phyloP scores from a whole-genome alignment of 2,888 invertebrate genomes.

The Lasioglossum villosulum region DNA sequence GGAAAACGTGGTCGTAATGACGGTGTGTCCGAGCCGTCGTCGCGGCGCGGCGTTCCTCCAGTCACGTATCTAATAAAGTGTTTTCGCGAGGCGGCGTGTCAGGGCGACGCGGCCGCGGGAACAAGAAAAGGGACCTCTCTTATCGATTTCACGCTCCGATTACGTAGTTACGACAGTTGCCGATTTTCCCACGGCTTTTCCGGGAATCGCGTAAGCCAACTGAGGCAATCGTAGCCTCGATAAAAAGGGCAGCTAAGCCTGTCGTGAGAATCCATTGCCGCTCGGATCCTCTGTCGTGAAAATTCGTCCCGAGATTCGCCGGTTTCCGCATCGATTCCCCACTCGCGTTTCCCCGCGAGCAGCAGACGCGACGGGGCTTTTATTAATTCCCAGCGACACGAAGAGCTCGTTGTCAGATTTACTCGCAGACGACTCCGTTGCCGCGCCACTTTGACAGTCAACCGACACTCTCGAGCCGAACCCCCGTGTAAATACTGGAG shows the following conservation, averaged over 20 bases:
- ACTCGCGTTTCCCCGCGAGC: not conserved
- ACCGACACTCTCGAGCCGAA: not conserved
- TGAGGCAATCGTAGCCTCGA: slow-evolving; percentile 38
- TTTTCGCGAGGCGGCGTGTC: not conserved
- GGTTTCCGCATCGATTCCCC: slow-evolving; percentile 6
- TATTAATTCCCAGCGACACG: not conserved
- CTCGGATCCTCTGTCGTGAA: slow-evolving; percentile 21
- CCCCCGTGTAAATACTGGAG: not conserved
- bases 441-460: not conserved
- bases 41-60: not conserved
- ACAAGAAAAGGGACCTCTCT: not conserved
- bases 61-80: not conserved
- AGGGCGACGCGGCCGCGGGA: not conserved
- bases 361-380: not conserved
- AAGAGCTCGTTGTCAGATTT: not conserved
- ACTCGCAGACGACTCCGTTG: not conserved
- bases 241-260: slow-evolving; percentile 31
- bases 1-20: not conserved
- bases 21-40: not conserved
- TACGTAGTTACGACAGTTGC: slow-evolving; percentile 40
- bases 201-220: slow-evolving; percentile 49
- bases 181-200: slow-evolving; percentile 53
- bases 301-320: not conserved
- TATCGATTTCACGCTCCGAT: slow-evolving; percentile 52
- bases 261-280: slow-evolving; percentile 26